A percentile compares a stretch with the other conserved stretches of the same genome.
These are phyloP conservation scores for Cybosia mesomella DNA, from an alignment of 2,888 invertebrate species.

Conservation along the genomic window DNA sequence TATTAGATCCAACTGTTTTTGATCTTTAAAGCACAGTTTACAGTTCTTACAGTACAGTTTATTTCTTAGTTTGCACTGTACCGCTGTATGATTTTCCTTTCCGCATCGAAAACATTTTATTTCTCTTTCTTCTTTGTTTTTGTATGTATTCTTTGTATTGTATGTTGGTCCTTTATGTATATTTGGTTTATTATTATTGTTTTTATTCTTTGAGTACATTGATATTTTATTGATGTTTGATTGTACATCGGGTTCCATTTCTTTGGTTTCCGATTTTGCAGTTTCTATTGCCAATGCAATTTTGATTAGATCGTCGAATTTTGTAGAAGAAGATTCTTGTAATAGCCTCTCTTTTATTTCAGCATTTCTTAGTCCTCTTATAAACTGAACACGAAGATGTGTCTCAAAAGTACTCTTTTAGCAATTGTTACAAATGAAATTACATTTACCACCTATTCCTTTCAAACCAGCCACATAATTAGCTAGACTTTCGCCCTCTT, in stretches of 20 bases:
- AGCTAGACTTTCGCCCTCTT: not conserved
- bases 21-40: constrained; percentile 5
- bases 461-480: not conserved
- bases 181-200: not conserved
- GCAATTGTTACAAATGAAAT: not conserved
- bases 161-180: no score
- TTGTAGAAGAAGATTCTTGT: not conserved
- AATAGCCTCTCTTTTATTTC: constrained; percentile 4
- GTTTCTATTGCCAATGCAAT: not conserved
- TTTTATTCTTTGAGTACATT: not conserved
- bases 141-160: no score
- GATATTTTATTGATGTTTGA: not conserved
- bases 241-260: no score
- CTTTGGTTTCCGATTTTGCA: not conserved
- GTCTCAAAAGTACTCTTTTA: not conserved
- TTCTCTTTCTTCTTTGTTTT: no score
- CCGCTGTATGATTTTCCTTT: not conserved
- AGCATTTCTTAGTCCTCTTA: not conserved
- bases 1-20: not conserved
- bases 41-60: not conserved
- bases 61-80: not conserved
- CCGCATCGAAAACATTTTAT: not conserved
- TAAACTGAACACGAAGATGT: constrained; percentile 5
- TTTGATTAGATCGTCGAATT: not conserved
- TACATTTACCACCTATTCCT: not conserved